Base-by-base conservation (phyloP, 2,797 vertebrate species). In the Enteromius thamalakanensis region DNA sequence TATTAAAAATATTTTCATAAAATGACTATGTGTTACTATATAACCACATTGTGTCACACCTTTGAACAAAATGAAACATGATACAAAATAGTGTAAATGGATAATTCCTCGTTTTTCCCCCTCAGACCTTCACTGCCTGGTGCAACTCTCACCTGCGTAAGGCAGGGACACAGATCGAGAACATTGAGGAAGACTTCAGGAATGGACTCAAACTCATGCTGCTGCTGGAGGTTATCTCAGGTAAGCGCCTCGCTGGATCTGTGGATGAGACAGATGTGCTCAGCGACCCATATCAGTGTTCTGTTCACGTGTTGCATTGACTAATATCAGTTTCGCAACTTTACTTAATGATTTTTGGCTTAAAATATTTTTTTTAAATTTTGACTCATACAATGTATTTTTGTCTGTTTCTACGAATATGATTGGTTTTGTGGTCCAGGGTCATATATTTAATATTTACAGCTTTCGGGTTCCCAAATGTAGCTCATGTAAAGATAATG, bases 81-180 rank as follows among this genome's bases (percentile, higher is more conserved):
- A 64, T 64, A 67, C 9, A 67, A 40, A 45, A 51, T 5, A 21
- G 65, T 60, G 21, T n/a, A 37, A 26, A 29, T 53, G 2, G 19
- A n/a, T 34, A 45, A 64, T 0, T 21, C 7, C 29, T 11, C 1
- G 67, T 47, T 34, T 37, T n/a, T 23, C 2, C 3, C 5, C 51
- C 49, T 74, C 58, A 87, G 86, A 87, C 86, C 37, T 87, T 87
- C 79, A 87, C 86, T 26, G 96, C 96, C 87, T 97, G 96, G 96
- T 97, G 96, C 90, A 97, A 97, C 92, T 97, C 96, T 29, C 96
- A 97, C 91, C 93, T 97, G 90, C 94, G 96, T 88, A 97, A 97
- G 91, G 96, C 96, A 0, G 96, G 96, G 81, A 97, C 96, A 76
- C 95, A 96, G 93, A 97, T 97, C 1, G 96, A 97, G 91, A 96